A percentile compares a stretch with the other conserved stretches of the same genome.
Evolutionary conservation across 2,113 vertebrate genomes (phyloP).

Genomic region (Poeciliopsis occidentalis): DNA sequence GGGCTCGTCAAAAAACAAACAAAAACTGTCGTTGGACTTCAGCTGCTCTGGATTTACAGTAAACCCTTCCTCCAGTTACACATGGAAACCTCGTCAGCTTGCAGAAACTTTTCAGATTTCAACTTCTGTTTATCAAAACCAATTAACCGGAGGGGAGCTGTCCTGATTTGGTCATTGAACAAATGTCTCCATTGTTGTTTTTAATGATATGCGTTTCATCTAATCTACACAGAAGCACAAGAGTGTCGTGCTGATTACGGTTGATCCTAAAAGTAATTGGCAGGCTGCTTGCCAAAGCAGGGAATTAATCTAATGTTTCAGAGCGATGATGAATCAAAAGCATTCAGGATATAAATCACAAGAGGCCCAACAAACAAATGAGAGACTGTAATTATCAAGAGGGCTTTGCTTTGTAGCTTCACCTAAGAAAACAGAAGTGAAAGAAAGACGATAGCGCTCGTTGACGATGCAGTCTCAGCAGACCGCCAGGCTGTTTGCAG

Average conservation of each 20-base stretch:
- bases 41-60: conserved; percentile 26
- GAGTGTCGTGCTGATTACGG: conserved; percentile 62
- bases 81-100: conserved; percentile 11
- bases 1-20: conserved; percentile 44
- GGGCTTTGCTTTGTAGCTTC: conserved; percentile 53
- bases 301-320: conserved; percentile 69
- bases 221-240: conserved; percentile 54
- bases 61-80: conserved; percentile 14
- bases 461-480: conserved; percentile 36
- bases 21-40: conserved; percentile 23
- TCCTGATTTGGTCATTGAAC: conserved; percentile 13
- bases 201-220: conserved; percentile 61
- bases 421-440: conserved; percentile 26
- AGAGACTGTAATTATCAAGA: conserved; percentile 60
- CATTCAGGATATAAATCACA: conserved; percentile 61
- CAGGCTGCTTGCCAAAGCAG: conserved; percentile 67
- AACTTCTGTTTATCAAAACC: conserved; percentile 28
- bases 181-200: conserved; percentile 31
- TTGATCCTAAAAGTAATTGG: conserved; percentile 70
- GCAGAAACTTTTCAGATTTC: conserved; percentile 9
- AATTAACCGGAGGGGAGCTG: conserved; percentile 12
- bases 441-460: conserved; percentile 42
- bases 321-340: conserved; percentile 58
- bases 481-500: conserved; percentile 5
- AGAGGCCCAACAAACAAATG: conserved; percentile 60